A percentile compares a stretch with the other conserved stretches of the same genome.
phyloP scores from a whole-genome alignment of 2,797 vertebrate genomes.

The Sitta carolinensis region DNA sequence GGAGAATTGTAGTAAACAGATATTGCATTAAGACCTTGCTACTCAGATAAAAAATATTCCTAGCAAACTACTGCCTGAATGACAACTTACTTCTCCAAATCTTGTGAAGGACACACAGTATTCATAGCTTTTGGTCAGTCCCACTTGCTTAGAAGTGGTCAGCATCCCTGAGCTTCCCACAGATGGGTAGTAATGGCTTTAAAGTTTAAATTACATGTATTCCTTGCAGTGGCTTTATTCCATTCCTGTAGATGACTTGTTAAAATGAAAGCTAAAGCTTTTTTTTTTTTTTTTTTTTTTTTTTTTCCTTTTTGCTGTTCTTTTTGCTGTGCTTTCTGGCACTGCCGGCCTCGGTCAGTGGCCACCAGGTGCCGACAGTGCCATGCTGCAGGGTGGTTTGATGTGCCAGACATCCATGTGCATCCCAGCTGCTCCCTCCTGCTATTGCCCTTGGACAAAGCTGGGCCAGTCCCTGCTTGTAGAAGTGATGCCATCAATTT shows the following conservation, averaged over 20 bases:
- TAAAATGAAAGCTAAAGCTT: not conserved
- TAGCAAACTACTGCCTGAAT: not conserved
- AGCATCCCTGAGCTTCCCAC: not conserved
- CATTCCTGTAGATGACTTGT: not conserved
- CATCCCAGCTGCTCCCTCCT: not conserved
- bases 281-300: not conserved
- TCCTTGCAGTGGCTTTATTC: not conserved
- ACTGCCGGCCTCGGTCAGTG: fast-evolving
- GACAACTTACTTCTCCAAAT: not conserved
- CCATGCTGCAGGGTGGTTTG: not conserved
- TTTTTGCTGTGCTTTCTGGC: not conserved
- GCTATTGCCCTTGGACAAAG: not conserved
- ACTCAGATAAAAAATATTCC: not conserved
- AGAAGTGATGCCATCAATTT: fast-evolving
- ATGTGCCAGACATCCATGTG: not conserved
- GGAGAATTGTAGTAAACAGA: conserved; percentile 44
- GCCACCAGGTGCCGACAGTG: not conserved
- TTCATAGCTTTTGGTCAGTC: not conserved
- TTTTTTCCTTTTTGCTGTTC: not conserved
- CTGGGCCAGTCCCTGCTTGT: too few species aligned
- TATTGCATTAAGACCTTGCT: conserved; percentile 36
- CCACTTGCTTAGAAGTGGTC: not conserved
- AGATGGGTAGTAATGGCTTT: not conserved
- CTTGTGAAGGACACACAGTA: not conserved
- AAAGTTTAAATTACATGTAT: not conserved